Evolutionary conservation across 2,797 vertebrate genomes (phyloP), one percentile per base, ranked within the genome.

Genomic region (Dermochelys coriacea): DNA sequence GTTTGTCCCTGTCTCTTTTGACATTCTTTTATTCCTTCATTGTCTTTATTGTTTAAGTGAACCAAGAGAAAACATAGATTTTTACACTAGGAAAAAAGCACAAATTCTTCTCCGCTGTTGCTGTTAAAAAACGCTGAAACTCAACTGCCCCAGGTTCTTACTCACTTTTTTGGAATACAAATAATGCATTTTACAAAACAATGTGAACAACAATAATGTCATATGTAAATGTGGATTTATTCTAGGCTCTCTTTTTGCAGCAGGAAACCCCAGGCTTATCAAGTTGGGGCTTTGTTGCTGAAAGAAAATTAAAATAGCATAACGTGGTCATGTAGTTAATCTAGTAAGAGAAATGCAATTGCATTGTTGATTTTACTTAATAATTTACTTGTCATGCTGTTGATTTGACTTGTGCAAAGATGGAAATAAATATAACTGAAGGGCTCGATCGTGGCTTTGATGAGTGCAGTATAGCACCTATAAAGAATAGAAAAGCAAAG

Each of bases 221-320:
- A 80, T 80, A 82, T 37, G 74, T 59, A 92, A 25, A 74, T 41
- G 3, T 45, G 12, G 12, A 45, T 74, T 45, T 74, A 45, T 45
- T 45, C 71, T 15, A 41, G 37, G 6, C 94, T 85, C 50, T 80
- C 88, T 91, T 90, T 91, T 54, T 18, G 45, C 85, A 57, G 37
- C 61, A n/a, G 19, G 47, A 80, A 87, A 84, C 23, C 25, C 21
- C 71, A 1, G 41, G 25, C 84, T 90, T 85, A 89, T 45, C n/a
- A 93, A 68, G 8, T 51, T 94, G 85, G 71, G 91, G 45, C 82
- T 93, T 91, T 78, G n/a, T 52, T 92, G 82, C 80, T 71, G 83
- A 77, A 91, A 94, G 77, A 84, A 85, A 85, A 95, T 88, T 84
- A 85, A 95, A 96, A 85, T 37, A 93, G 71, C 77, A 91, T 90